phyloP scores from a whole-genome alignment of 2,113 vertebrate species.

The Hippocampus comes region DNA sequence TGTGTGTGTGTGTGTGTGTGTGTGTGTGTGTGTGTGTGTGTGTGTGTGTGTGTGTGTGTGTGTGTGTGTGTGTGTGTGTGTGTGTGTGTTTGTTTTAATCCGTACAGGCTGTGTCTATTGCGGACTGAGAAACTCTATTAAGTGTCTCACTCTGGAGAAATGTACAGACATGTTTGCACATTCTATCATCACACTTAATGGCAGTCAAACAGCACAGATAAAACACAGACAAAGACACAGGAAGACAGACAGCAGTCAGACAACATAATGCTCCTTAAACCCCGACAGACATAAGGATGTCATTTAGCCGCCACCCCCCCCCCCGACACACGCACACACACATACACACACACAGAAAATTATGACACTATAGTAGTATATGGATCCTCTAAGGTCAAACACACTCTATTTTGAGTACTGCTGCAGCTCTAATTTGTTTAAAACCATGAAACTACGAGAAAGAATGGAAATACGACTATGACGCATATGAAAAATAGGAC shows the following conservation, averaged over 20 bases:
- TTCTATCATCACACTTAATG: conserved; percentile 56
- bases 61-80: conserved; percentile 4
- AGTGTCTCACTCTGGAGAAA: conserved; percentile 56
- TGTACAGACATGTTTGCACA: conserved; percentile 53
- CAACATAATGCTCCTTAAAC: conserved; percentile 26
- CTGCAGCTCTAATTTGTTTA: too few relatives aligned
- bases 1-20: conserved; percentile 13
- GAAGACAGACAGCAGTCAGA: conserved; percentile 54
- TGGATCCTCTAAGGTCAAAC: too few relatives aligned
- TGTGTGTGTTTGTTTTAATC: conserved; percentile 9
- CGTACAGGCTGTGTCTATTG: conserved; percentile 9
- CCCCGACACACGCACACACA: too few relatives aligned
- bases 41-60: conserved; percentile 12
- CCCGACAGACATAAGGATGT: not conserved
- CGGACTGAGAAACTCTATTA: conserved; percentile 42
- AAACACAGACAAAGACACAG: conserved; percentile 50
- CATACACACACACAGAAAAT: too few relatives aligned
- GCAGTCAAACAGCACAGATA: conserved; percentile 59
- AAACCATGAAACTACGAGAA: too few relatives aligned
- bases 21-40: conserved; percentile 16
- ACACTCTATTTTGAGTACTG: too few relatives aligned
- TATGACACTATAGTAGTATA: too few relatives aligned
- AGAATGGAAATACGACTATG: too few relatives aligned
- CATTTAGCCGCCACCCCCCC: not conserved
- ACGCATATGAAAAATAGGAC: too few relatives aligned